Evolutionary conservation across 2,888 invertebrate species (phyloP).

Genomic region (Chydorus sphaericus): DNA sequence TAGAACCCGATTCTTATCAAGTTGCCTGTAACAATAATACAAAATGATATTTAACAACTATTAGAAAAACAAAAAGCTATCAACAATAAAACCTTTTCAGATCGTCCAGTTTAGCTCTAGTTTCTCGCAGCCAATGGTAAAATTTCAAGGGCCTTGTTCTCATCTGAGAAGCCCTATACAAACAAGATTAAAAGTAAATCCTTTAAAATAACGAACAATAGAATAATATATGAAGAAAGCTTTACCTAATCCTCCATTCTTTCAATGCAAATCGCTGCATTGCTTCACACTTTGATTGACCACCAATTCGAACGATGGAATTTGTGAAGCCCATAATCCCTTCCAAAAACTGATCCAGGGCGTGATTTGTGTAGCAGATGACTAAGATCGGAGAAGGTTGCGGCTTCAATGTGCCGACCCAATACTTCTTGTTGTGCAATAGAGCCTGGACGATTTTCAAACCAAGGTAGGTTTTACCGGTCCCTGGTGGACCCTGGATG

Average conservation of each 20-base stretch:
- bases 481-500: constrained; percentile 53
- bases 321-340: constrained; percentile 43
- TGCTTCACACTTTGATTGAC: constrained; percentile 44
- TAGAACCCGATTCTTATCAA: neutral
- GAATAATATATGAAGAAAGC: no score
- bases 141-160: neutral
- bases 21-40: neutral
- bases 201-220: no score
- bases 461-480: constrained; percentile 46
- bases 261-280: constrained; percentile 28
- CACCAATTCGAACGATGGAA: constrained; percentile 50
- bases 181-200: no score
- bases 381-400: constrained; percentile 46
- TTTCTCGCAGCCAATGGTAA: neutral
- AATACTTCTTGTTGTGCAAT: constrained; percentile 38
- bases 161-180: no score
- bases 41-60: neutral
- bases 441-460: constrained; percentile 54
- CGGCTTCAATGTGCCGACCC: constrained; percentile 22
- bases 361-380: constrained; percentile 73
- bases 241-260: neutral
- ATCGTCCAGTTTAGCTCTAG: neutral
- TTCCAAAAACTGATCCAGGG: constrained; percentile 70
- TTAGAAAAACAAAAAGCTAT: neutral
- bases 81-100: neutral